These are phyloP conservation scores for Conus ventricosus DNA, from an alignment of 1,140 invertebrate genomes.

Conservation along the genomic window DNA sequence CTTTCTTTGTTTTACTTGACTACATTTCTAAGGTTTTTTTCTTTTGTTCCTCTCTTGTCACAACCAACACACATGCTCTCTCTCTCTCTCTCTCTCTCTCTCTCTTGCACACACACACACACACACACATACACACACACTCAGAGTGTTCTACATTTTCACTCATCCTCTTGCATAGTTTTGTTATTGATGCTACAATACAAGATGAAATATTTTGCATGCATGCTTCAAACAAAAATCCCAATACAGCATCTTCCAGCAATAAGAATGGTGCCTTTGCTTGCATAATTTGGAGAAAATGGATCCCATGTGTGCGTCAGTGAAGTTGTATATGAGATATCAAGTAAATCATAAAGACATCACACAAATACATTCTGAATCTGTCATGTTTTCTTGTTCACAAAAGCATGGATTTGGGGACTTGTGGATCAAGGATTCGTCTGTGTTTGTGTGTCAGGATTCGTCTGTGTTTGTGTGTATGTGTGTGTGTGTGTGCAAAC, in stretches of 20 bases:
- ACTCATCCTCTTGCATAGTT: too few relatives aligned
- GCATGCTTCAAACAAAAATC: background rate
- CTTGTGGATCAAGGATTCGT: too few relatives aligned
- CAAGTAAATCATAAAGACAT: background rate
- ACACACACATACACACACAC: too few relatives aligned
- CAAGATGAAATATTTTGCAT: background rate
- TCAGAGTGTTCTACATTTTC: too few relatives aligned
- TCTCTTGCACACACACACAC: too few relatives aligned
- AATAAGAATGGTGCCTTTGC: background rate
- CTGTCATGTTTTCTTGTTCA: background rate
- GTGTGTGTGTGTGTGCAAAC: background rate
- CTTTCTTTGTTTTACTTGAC: too few relatives aligned
- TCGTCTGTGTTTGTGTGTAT: background rate
- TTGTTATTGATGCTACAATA: too few relatives aligned
- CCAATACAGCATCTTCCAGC: background rate
- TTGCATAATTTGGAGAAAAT: conserved; percentile 4
- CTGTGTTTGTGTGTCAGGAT: background rate
- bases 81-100: too few relatives aligned
- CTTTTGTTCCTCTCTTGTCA: too few relatives aligned
- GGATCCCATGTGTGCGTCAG: background rate
- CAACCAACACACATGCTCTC: too few relatives aligned
- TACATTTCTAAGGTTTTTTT: too few relatives aligned
- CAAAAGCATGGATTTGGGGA: too few relatives aligned
- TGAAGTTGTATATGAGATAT: background rate
- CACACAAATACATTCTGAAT: background rate